These are phyloP conservation scores for Nautilus pompilius DNA, from an alignment of 1,140 invertebrate species.

Conservation along the genomic window DNA sequence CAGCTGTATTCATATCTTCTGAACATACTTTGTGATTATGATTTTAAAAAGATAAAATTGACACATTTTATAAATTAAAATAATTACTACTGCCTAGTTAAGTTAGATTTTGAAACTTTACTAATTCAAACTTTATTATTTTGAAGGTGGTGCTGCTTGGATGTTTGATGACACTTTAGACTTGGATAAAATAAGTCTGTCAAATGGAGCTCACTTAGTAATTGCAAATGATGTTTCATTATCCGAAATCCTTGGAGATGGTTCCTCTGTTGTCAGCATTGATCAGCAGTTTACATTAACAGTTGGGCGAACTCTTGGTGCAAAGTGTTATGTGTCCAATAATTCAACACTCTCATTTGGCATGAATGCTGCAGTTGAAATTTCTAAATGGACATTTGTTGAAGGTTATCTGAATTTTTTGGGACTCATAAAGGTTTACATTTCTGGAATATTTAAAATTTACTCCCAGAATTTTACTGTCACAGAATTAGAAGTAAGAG, in stretches of 20 bases:
- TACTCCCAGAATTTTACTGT: not conserved
- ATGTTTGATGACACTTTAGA: constrained; percentile 13
- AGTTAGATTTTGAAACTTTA: too few relatives aligned
- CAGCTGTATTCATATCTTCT: too few relatives aligned
- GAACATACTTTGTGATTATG: too few relatives aligned
- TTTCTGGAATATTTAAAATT: not conserved
- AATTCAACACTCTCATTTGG: constrained; percentile 13
- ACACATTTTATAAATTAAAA: too few relatives aligned
- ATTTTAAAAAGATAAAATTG: too few relatives aligned
- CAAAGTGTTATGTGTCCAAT: constrained; percentile 21
- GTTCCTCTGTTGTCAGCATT: constrained; percentile 20
- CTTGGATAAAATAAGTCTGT: constrained; percentile 20
- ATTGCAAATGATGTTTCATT: constrained; percentile 11
- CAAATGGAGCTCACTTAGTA: constrained; percentile 25
- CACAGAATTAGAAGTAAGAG: not conserved
- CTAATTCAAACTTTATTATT: too few relatives aligned
- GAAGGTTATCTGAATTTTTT: constrained; percentile 12
- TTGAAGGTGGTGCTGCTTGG: constrained; percentile 27
- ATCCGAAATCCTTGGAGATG: constrained; percentile 18
- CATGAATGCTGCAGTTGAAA: constrained; percentile 1
- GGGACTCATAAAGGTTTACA: constrained; percentile 6
- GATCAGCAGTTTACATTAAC: constrained; percentile 8
- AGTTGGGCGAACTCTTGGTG: constrained; percentile 13
- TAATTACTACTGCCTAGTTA: too few relatives aligned
- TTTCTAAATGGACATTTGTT: constrained; percentile 12